A percentile compares a stretch with the other conserved stretches of the same genome.
phyloP scores from a whole-genome alignment of 2,797 vertebrate genomes.

The Dryobates pubescens region DNA sequence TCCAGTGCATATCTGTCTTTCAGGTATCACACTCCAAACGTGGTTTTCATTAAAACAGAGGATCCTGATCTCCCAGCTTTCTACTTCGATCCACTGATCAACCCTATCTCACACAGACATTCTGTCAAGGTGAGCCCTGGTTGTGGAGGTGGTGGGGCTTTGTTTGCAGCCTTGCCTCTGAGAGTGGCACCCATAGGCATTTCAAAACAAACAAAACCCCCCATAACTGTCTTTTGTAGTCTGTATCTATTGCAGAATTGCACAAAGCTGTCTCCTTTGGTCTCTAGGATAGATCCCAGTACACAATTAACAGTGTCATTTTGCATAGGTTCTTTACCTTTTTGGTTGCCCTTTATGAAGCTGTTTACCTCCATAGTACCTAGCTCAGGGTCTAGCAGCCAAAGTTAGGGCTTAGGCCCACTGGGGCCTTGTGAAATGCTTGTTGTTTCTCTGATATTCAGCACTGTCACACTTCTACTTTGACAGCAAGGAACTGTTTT shows the following conservation, averaged over 20 bases:
- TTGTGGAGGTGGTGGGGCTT: background rate
- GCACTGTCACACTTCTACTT: fast-evolving
- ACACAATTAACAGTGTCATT: background rate
- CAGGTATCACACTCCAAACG: constrained; percentile 98
- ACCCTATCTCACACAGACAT: constrained; percentile 98
- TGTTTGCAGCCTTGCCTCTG: background rate
- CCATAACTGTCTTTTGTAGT: background rate
- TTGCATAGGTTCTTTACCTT: background rate
- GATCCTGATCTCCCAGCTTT: constrained; percentile 98
- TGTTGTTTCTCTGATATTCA: background rate
- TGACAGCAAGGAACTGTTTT: background rate
- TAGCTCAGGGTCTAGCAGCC: background rate
- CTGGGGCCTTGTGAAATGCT: background rate
- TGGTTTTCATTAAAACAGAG: constrained; percentile 99
- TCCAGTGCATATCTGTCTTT: background rate
- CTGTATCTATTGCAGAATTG: background rate
- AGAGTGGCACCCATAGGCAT: fast-evolving
- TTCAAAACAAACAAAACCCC: fast-evolving
- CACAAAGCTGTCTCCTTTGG: background rate
- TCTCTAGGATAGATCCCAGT: background rate
- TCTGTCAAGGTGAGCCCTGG: constrained; percentile 88
- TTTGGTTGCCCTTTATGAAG: background rate
- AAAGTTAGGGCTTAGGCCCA: background rate
- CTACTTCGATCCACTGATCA: constrained; percentile 98
- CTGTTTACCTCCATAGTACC: fast-evolving